phyloP scores from a whole-genome alignment of 2,113 vertebrate genomes.

The Ciconia maguari region DNA sequence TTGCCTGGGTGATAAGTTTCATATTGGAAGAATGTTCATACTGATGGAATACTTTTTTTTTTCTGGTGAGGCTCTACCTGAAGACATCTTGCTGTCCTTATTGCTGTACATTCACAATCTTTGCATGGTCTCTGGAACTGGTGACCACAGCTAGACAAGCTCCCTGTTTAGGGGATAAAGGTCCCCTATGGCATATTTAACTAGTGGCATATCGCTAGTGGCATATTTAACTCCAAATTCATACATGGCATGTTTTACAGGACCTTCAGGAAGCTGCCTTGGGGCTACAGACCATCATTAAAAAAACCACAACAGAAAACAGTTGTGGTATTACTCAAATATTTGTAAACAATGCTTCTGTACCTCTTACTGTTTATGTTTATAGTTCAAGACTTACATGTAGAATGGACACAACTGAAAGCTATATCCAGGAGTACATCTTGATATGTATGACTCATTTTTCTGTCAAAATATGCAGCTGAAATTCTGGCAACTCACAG shows the following conservation, averaged over 20 bases:
- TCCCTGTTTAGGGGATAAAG: constrained; percentile 72
- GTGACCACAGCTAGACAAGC: constrained; percentile 77
- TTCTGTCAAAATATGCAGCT: not conserved
- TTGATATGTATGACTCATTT: not conserved
- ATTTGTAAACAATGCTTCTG: not conserved
- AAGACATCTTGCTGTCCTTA: not conserved
- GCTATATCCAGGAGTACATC: not conserved
- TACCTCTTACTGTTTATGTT: not conserved
- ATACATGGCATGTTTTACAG: constrained; percentile 75
- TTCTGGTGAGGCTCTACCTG: not conserved
- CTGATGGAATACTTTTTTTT: not conserved
- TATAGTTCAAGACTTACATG: not conserved
- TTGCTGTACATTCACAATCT: constrained; percentile 56
- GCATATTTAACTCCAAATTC: constrained; percentile 76
- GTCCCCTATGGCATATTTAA: too few relatives aligned
- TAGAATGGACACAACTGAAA: not conserved
- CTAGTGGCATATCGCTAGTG: too few relatives aligned
- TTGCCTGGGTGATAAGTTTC: not conserved
- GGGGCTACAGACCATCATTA: constrained; percentile 58
- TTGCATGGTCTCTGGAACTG: constrained; percentile 76
- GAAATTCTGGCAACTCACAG: not conserved
- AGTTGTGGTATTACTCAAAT: not conserved
- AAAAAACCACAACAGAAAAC: not conserved
- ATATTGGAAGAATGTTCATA: not conserved
- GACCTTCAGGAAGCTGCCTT: constrained; percentile 67